Percentiles rank a stretch among this genome's conserved stretches.
Evolutionary conservation across 2,797 vertebrate species (phyloP).

Genomic region (Kryptopterus vitreolus): DNA sequence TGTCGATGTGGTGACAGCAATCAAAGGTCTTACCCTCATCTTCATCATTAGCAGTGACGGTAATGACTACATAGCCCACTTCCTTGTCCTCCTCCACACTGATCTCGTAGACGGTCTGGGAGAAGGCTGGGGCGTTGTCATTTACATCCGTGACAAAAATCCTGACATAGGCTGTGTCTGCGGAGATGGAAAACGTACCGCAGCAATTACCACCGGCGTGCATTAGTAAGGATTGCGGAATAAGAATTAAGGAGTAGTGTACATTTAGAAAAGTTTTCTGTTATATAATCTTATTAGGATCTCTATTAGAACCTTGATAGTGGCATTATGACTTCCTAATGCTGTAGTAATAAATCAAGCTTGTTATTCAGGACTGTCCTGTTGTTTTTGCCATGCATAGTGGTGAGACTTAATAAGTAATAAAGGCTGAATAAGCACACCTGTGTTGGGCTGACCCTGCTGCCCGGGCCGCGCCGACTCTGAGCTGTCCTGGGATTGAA

Average conservation of each 20-base stretch:
- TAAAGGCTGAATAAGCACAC: slow-evolving; percentile 60
- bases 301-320: neutral
- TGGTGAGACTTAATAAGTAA: neutral
- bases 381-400: neutral
- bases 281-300: neutral
- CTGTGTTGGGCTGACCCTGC: slow-evolving; percentile 84
- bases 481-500: slow-evolving; percentile 84
- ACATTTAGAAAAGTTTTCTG: neutral
- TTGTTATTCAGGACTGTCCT: slow-evolving; percentile 28
- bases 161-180: slow-evolving; percentile 85
- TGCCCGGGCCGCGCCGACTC: slow-evolving; percentile 81
- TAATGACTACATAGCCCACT: slow-evolving; percentile 81
- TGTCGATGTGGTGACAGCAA: neutral
- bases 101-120: slow-evolving; percentile 75
- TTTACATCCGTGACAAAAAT: slow-evolving; percentile 87
- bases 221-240: slow-evolving; percentile 19
- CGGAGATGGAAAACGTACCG: slow-evolving; percentile 27
- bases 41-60: slow-evolving; percentile 82
- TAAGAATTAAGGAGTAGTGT: slow-evolving; percentile 31
- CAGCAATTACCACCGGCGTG: neutral
- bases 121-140: slow-evolving; percentile 83
- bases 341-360: slow-evolving; percentile 50
- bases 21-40: slow-evolving; percentile 79
- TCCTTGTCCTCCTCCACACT: slow-evolving; percentile 87
- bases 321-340: slow-evolving; percentile 19